These are phyloP conservation scores for Listronotus bonariensis DNA, from an alignment of 1,140 invertebrate species.

Conservation along the genomic window DNA sequence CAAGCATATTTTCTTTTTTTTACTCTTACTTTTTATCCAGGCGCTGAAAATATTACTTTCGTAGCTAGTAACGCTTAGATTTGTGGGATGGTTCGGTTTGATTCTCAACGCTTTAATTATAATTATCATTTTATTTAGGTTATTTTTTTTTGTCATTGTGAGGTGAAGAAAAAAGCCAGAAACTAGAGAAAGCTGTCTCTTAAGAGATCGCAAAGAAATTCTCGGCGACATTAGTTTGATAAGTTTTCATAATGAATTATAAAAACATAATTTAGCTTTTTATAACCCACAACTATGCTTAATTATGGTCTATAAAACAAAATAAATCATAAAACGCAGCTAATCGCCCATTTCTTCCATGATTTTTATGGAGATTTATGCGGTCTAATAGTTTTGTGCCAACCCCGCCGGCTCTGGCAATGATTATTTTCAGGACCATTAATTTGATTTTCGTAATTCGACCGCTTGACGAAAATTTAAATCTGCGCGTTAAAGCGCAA, in stretches of 20 bases:
- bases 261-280: not conserved
- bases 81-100: too few relatives aligned
- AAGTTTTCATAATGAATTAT: not conserved
- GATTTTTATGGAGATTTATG: slow-evolving; percentile 6
- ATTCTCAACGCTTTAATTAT: too few relatives aligned
- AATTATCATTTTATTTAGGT: too few relatives aligned
- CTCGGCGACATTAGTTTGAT: too few relatives aligned
- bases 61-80: too few relatives aligned
- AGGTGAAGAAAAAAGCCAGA: too few relatives aligned
- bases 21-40: too few relatives aligned
- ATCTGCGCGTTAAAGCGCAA: slow-evolving; percentile 1
- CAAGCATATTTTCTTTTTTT: too few relatives aligned
- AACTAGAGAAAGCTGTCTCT: too few relatives aligned
- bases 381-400: not conserved
- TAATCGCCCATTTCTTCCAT: slow-evolving; percentile 1
- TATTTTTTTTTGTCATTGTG: too few relatives aligned
- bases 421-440: slow-evolving; percentile 21
- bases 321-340: slow-evolving; percentile 10
- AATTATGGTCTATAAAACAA: slow-evolving; percentile 11
- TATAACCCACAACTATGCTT: not conserved
- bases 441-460: slow-evolving; percentile 23
- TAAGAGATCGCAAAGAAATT: too few relatives aligned
- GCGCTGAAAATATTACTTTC: too few relatives aligned
- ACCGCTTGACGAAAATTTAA: slow-evolving; percentile 19
- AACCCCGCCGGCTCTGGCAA: slow-evolving; percentile 7